Conservation (phyloP, 2,113 vertebrate genomes). For the Pithys albifrons region DNA sequence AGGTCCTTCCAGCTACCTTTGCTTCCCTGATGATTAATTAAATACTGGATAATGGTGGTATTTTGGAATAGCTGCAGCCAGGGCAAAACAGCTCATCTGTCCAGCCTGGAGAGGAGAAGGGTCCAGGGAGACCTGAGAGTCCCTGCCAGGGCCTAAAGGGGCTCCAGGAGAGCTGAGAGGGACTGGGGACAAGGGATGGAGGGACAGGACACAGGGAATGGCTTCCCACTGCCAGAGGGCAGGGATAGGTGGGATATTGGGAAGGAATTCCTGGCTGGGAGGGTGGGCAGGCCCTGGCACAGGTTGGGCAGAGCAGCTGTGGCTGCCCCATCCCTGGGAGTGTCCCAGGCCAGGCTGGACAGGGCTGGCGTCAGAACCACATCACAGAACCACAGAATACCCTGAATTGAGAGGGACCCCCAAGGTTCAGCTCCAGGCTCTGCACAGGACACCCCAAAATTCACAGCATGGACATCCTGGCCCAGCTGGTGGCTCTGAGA, state of each 20-base stretch:
- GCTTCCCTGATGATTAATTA: background rate
- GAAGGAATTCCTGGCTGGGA: fast-evolving
- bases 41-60: fast-evolving
- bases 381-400: background rate
- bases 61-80: background rate
- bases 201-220: background rate
- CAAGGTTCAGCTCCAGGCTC: background rate
- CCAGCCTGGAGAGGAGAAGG: background rate
- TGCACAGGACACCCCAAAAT: background rate
- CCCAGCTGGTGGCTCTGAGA: background rate
- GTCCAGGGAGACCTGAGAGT: background rate
- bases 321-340: background rate
- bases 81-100: background rate
- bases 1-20: background rate
- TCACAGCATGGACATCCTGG: background rate
- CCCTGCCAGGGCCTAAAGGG: background rate
- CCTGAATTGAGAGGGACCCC: background rate
- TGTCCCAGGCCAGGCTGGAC: fast-evolving
- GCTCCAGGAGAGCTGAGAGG: background rate
- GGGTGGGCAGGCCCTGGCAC: background rate
- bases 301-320: too few relatives aligned
- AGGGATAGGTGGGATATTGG: background rate
- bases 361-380: background rate
- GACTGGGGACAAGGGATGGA: background rate
- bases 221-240: background rate